These are phyloP conservation scores for Smittia aterrima DNA, from an alignment of 2,888 invertebrate genomes.

Conservation along the genomic window DNA sequence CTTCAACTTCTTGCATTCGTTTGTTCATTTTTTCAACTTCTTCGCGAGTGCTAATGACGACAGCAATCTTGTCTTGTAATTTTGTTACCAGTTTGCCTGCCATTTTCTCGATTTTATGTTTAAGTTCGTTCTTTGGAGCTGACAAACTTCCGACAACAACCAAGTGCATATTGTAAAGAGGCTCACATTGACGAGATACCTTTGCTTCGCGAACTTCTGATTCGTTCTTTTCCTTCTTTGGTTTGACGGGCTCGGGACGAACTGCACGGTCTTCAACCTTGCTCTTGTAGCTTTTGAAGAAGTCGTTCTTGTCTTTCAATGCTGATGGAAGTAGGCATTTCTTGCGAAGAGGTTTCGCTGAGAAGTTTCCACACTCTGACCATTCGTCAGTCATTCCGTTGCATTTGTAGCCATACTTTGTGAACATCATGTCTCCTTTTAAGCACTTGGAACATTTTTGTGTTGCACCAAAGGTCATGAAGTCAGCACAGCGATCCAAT, in stretches of 20 bases:
- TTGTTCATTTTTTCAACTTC: conserved; percentile 67
- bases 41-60: conserved; percentile 69
- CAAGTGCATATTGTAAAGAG: conserved; percentile 77
- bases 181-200: conserved; percentile 63
- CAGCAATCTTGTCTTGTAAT: conserved; percentile 65
- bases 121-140: conserved; percentile 62
- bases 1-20: conserved; percentile 65
- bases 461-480: conserved; percentile 84
- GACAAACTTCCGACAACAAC: conserved; percentile 62
- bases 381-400: conserved; percentile 81
- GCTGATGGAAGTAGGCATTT: conserved; percentile 67
- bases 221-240: conserved; percentile 40
- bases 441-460: conserved; percentile 76
- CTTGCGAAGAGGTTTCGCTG: conserved; percentile 69
- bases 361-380: conserved; percentile 77
- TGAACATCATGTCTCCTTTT: conserved; percentile 67
- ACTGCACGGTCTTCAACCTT: conserved; percentile 61
- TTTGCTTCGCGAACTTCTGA: conserved; percentile 51
- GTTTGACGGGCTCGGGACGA: conserved; percentile 45
- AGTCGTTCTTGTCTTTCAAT: conserved; percentile 56
- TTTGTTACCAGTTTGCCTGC: conserved; percentile 73
- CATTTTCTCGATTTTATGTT: conserved; percentile 65
- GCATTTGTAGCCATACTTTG: conserved; percentile 79
- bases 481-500: conserved; percentile 75
- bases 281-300: conserved; percentile 58